A percentile compares a stretch with the other conserved stretches of the same genome.
phyloP scores from a whole-genome alignment of 2,888 invertebrate genomes.

The Xylota sylvarum region DNA sequence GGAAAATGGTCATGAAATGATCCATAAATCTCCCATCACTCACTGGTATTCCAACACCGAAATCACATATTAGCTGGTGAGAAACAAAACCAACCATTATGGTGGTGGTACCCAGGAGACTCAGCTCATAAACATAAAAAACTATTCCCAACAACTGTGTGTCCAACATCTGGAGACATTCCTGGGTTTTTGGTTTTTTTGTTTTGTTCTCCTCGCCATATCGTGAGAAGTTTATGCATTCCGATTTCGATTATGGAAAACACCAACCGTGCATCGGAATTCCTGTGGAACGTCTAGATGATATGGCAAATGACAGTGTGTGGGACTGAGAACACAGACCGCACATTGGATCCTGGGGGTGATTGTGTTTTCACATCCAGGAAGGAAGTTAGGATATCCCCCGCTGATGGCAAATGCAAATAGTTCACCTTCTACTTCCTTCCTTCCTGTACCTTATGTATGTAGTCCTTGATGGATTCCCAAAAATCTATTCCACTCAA shows the following conservation, averaged over 20 bases:
- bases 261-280: slow-evolving; percentile 62
- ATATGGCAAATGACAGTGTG: slow-evolving; percentile 68
- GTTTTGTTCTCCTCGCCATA: slow-evolving; percentile 19
- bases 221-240: slow-evolving; percentile 72
- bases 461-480: slow-evolving; percentile 37
- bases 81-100: slow-evolving; percentile 78
- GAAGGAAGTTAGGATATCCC: slow-evolving; percentile 21
- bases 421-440: slow-evolving; percentile 67
- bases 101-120: slow-evolving; percentile 45
- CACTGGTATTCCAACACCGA: slow-evolving; percentile 80
- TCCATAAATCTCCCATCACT: slow-evolving; percentile 62
- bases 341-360: slow-evolving; percentile 64
- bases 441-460: too few species aligned
- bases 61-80: slow-evolving; percentile 84
- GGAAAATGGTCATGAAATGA: slow-evolving; percentile 72
- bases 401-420: slow-evolving; percentile 49
- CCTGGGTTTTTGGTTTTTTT: slow-evolving; percentile 45
- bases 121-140: not conserved
- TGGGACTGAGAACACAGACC: slow-evolving; percentile 62
- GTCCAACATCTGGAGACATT: slow-evolving; percentile 73
- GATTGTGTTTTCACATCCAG: slow-evolving; percentile 6
- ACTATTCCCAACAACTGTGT: slow-evolving; percentile 44
- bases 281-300: slow-evolving; percentile 70
- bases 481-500: slow-evolving; percentile 13
- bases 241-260: slow-evolving; percentile 67